phyloP scores from a whole-genome alignment of 2,888 invertebrate species.

The Himalopsyche anomala region DNA sequence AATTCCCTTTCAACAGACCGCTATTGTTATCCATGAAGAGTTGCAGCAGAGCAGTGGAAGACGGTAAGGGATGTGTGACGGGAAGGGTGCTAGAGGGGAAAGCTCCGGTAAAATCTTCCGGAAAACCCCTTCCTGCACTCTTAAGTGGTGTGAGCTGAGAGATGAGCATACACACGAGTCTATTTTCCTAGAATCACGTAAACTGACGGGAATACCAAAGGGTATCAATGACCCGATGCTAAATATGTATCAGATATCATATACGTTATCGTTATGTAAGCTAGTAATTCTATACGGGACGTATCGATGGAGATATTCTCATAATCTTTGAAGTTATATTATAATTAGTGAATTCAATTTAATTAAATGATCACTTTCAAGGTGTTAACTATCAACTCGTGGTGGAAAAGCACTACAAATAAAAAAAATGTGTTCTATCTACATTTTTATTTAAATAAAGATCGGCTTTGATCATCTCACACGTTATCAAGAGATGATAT shows the following conservation, averaged over 20 bases:
- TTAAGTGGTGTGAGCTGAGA: slow-evolving; percentile 36
- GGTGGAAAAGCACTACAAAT: no score
- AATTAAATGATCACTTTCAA: no score
- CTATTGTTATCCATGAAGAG: slow-evolving; percentile 8
- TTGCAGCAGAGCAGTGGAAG: slow-evolving; percentile 29
- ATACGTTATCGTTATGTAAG: neutral
- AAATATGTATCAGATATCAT: neutral
- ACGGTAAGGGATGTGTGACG: neutral
- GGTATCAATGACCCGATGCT: neutral
- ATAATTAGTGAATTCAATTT: no score
- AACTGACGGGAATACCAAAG: neutral
- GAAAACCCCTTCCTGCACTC: slow-evolving; percentile 33
- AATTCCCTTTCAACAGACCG: slow-evolving; percentile 11
- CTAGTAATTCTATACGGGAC: neutral
- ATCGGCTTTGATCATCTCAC: no score
- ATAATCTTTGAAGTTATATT: no score
- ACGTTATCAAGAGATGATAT: no score
- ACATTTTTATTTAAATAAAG: no score
- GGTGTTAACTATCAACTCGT: no score
- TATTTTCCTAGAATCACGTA: neutral
- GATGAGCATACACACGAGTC: neutral
- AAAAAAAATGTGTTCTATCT: no score
- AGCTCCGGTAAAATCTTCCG: slow-evolving; percentile 47
- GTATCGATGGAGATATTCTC: neutral
- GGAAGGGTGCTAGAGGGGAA: neutral